Evolutionary conservation across 2,113 vertebrate species (phyloP).

Genomic region (Urocynchramus pylzowi): DNA sequence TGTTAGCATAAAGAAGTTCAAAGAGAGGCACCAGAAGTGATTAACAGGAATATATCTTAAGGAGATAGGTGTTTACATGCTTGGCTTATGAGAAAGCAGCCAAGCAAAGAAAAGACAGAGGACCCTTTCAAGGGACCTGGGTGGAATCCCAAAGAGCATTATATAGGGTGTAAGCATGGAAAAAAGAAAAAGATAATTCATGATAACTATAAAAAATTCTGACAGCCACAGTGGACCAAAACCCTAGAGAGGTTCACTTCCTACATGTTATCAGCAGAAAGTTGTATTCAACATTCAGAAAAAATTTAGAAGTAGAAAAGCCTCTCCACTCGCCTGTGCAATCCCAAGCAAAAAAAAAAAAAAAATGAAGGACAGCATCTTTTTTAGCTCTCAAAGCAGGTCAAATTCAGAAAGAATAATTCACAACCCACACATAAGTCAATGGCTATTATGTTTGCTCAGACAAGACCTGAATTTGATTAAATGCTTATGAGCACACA

Average conservation of each 20-base stretch:
- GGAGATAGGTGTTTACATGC: constrained; percentile 6
- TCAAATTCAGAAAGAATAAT: constrained; percentile 4
- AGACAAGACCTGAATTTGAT: constrained; percentile 34
- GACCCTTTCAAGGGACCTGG: neutral
- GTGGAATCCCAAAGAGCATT: neutral
- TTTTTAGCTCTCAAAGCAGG: neutral
- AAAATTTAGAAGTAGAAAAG: neutral
- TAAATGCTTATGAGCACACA: neutral
- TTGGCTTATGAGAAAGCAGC: neutral
- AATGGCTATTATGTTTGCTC: constrained; percentile 24
- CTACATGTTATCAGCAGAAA: neutral
- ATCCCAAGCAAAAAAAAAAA: neutral
- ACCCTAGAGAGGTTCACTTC: neutral
- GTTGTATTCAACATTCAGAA: neutral
- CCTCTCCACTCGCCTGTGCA: neutral
- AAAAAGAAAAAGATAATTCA: neutral
- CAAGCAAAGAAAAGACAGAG: neutral
- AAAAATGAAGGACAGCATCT: neutral
- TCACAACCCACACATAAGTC: neutral
- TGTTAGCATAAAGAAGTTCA: neutral
- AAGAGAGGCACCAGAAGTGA: constrained; percentile 13
- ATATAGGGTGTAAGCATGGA: neutral
- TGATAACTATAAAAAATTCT: neutral
- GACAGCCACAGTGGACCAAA: neutral
- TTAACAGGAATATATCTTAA: neutral